Evolutionary conservation across 1,140 invertebrate genomes (phyloP), one percentile per base, ranked within the genome.

Genomic region (Dryas iulia): DNA sequence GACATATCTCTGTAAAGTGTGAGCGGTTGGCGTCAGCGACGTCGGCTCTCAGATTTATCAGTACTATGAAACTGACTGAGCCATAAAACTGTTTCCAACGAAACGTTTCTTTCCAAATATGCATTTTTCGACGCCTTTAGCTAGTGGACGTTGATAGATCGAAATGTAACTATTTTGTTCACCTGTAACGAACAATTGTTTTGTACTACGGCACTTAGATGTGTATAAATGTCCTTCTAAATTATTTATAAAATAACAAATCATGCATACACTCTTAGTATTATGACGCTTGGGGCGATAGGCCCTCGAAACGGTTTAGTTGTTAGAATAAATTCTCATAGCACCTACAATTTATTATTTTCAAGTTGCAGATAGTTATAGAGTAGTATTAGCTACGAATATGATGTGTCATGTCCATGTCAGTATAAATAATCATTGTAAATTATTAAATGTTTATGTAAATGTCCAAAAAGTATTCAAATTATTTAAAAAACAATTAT

Each of bases 381-480:
- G 79, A 66, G 87, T 91, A 91, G 89, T 73, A 71, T 87, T 89
- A 89, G 86, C 81, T 86, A 87, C 81, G 80, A 89, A 84, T 89
- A 89, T 87, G 85, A 91, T 84, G 82, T 88, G 79, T 89, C 87
- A 87, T 87, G 86, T 89, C 72, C 89, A 89, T 89, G 89, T 91
- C 86, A 87, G 77, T 91, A 91, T 90, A 90, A 91, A 89, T 88
- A 87, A 88, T 90, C 89, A 89, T 81, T 91, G 87, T 91, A 90
- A 89, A 91, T 91, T 91, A 90, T 90, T 91, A 91, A 91, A 91
- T 91, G 87, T 91, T 91, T 90, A 91, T 91, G 89, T 91, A 91
- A 89, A 91, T 91, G 87, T 91, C 89, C 89, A 91, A 89, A 90
- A 89, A 91, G 89, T 91, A 91, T 91, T 91, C 86, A 91, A 90